These are phyloP conservation scores for Trimorus sp. DNA, from an alignment of 2,888 invertebrate genomes.

Conservation along the genomic window DNA sequence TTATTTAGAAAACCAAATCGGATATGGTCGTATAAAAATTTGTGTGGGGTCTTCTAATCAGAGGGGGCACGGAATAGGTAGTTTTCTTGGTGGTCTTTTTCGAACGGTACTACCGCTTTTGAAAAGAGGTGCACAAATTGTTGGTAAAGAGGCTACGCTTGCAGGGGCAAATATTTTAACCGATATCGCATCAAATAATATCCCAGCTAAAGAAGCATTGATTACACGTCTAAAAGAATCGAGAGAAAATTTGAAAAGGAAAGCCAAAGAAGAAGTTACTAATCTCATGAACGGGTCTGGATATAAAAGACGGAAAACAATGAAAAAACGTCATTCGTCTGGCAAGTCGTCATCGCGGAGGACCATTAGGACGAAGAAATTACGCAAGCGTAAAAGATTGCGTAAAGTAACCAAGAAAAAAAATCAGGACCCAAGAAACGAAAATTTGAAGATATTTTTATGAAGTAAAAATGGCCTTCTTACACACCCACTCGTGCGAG, in stretches of 20 bases:
- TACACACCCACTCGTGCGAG: no score
- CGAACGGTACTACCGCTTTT: constrained; percentile 19
- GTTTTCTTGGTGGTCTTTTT: constrained; percentile 29
- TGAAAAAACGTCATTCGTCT: no score
- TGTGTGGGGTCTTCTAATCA: constrained; percentile 11
- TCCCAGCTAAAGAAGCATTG: not conserved
- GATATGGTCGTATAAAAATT: not conserved
- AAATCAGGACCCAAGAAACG: no score
- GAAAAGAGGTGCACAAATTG: not conserved
- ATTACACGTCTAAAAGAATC: constrained; percentile 10
- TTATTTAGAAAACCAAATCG: not conserved
- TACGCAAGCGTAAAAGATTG: no score
- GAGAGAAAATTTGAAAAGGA: constrained; percentile 1
- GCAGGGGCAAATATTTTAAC: not conserved
- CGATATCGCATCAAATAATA: not conserved
- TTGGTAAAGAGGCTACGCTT: not conserved
- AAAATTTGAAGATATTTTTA: no score
- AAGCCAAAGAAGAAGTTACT: constrained; percentile 16
- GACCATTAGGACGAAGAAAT: no score
- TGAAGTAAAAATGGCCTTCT: constrained; percentile 20
- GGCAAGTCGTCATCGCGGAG: no score
- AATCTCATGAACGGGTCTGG: constrained; percentile 7
- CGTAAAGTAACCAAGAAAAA: no score
- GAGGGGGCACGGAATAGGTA: constrained; percentile 23
- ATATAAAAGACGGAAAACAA: no score